Conservation (phyloP, 2,797 vertebrate genomes). For the Petrocephalus schoutedeni region DNA sequence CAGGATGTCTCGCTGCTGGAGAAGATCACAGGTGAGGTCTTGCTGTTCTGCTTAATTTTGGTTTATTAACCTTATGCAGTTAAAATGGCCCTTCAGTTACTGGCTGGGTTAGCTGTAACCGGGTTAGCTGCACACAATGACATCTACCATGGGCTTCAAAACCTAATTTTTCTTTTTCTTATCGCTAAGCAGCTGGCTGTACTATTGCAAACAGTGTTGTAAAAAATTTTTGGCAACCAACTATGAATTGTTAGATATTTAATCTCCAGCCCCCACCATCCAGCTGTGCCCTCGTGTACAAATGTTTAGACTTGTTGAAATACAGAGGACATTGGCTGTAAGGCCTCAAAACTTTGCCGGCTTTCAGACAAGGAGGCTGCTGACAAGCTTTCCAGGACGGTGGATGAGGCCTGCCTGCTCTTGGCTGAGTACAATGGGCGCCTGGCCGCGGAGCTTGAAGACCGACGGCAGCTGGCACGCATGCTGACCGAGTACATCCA, state of each 20-base stretch:
- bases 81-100: neutral
- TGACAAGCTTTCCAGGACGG: slow-evolving; percentile 90
- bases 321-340: neutral
- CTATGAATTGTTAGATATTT: neutral
- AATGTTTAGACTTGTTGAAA: neutral
- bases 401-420: slow-evolving; percentile 93
- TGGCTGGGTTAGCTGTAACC: neutral
- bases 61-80: neutral
- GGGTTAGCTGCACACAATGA: neutral
- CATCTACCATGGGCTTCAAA: neutral
- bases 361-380: slow-evolving; percentile 88
- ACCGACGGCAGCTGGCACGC: slow-evolving; percentile 88
- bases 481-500: slow-evolving; percentile 94
- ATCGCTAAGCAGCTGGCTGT: neutral
- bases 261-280: neutral
- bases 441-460: slow-evolving; percentile 92
- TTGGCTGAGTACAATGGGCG: slow-evolving; percentile 95
- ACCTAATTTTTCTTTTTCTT: neutral
- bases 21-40: slow-evolving; percentile 83
- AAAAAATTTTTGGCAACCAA: neutral
- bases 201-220: neutral
- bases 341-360: neutral
- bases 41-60: neutral
- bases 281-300: neutral
- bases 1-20: slow-evolving; percentile 93